Percentiles rank a stretch among this genome's conserved stretches.
Conservation (phyloP, 2,797 vertebrate species). For the Micromesistius poutassou region DNA sequence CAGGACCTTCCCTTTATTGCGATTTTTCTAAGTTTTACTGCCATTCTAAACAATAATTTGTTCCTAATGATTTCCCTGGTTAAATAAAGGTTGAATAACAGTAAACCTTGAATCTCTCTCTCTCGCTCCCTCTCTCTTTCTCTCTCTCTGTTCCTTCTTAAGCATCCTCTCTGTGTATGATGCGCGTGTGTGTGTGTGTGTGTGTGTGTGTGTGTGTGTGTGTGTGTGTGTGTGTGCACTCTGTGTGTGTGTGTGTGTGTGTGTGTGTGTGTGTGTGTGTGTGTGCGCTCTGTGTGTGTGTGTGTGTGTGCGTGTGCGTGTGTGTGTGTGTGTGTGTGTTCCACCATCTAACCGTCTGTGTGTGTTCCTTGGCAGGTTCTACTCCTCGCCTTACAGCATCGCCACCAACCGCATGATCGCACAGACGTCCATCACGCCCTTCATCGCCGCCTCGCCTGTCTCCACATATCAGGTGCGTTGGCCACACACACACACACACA, state of each 20-base stretch:
- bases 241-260: background rate
- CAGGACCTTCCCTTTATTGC: no score
- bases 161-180: constrained; percentile 98
- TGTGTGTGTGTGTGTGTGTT: constrained; percentile 1
- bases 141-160: constrained; percentile 85
- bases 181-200: constrained; percentile 56
- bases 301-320: constrained; percentile 2
- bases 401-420: constrained; percentile 99
- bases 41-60: no score
- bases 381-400: constrained; percentile 98
- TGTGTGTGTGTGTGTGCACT: background rate
- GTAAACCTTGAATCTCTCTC: no score
- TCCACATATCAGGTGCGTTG: constrained; percentile 96
- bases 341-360: no score
- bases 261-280: constrained; percentile 70
- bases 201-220: constrained; percentile 5
- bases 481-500: no score
- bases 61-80: no score
- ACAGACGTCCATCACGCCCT: constrained; percentile 97
- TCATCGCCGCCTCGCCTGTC: constrained; percentile 98
- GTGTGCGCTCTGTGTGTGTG: constrained; percentile 74
- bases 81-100: no score
- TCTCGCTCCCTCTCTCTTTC: constrained; percentile 80
- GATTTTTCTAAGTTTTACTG: no score
- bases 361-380: constrained; percentile 78